Evolutionary conservation across 2,888 invertebrate genomes (phyloP), one percentile per base, ranked within the genome.

Genomic region (Meghimatium bilineatum): DNA sequence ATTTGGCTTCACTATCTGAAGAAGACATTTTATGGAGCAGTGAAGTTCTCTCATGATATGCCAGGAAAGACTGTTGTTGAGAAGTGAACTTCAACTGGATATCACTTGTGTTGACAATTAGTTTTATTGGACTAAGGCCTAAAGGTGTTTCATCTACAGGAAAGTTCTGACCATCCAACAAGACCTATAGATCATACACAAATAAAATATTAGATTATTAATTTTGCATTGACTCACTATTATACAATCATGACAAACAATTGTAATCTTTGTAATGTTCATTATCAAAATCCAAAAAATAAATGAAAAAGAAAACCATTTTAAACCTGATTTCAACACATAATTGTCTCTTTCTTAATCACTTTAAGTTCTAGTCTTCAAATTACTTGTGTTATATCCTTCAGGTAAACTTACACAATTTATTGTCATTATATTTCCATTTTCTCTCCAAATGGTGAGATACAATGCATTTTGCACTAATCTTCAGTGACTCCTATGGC

Each of bases 91-190:
- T 83, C 17, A 1, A 63, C 56, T 84, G n/a, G 23, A 84, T 67
- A 32, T 80, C 80, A 34, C 34, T 56, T 8, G 67, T 14, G 67
- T 84, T 67, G 32, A 84, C 34, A 52, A 71, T 29, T 23, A 82
- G 49, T 29, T 72, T 56, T 3, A 77, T 38, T 34, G 77, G 72
- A n/a, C 85, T 82, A 1, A 26, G 49, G 60, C 67, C 72, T n/a
- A 81, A 36, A 0, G 72, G 82, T 32, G 52, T 38, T n/a, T 79
- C 66, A 3, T 80, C 75, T 6, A 82, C 72, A 56, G 82, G 84
- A 26, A 86, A 84, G 36, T 80, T 32, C 36, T 86, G 86, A 6
- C 2, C 3, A 72, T 86, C 84, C n/a, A 74, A n/a, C 34, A 86
- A 29, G 44, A 84, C 74, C 79, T 82, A 67, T 14, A 32, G 26